Evolutionary conservation across 2,888 invertebrate genomes (phyloP), one percentile per base, ranked within the genome.

Genomic region (Eutolmus rufibarbis): DNA sequence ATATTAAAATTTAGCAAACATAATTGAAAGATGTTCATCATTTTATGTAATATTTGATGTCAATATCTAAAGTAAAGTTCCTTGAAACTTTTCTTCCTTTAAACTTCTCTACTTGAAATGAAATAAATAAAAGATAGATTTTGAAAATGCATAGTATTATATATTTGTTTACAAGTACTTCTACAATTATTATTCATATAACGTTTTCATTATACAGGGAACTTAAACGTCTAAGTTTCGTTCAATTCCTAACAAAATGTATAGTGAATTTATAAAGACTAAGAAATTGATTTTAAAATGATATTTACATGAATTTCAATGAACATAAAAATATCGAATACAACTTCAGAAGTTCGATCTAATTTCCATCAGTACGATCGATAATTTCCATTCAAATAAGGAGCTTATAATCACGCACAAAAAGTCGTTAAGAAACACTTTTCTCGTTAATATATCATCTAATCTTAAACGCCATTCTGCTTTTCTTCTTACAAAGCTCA

Each of bases 151-250:
- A 79, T 79, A 79, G 40, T 79, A 23, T 78, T 78, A 43, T 43
- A 78, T 78, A 78, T 79, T 51, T 79, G 51, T 79, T 79, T 79
- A 79, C 79, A 79, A 34, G 46, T 79, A 79, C 19, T 23, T 79
- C 79, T 79, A 79, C 16, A 46, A 79, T 46, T 79, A 79, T 79
- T 79, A 79, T 79, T 79, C 51, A 79, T 31, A 79, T 16, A 51
- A 79, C 79, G 31, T 16, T 79, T 79, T 43, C 16, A 79, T 46
- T 79, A 46, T 46, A 79, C 79, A 79, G 51, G 51, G 51, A 79
- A 79, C 79, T 46, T 51, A 46, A 78, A 43, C 34, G 23, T 43
- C 14, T 51, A 79, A 79, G 28, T 34, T 79, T 56, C 79, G 46
- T 56, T 79, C 51, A 79, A 79, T 79, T 79, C 79, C 51, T 79